phyloP scores from a whole-genome alignment of 2,888 invertebrate species.

The Tolmerus cingulatus region DNA sequence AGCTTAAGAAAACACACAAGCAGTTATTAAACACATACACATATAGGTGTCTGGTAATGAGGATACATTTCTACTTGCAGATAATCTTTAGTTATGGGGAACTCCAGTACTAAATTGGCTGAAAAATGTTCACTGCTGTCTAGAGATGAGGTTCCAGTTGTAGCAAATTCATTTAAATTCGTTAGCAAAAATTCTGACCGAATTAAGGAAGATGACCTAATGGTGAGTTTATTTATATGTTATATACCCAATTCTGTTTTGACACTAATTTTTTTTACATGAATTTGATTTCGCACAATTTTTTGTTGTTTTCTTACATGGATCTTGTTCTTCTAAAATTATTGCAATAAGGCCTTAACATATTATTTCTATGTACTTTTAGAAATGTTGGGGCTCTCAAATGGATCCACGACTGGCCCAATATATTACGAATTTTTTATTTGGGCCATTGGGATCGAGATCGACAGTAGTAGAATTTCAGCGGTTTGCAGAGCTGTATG shows the following conservation, averaged over 20 bases:
- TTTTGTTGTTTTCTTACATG: too few relatives aligned
- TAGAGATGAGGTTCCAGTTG: conserved; percentile 71
- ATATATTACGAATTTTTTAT: conserved; percentile 74
- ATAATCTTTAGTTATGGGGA: conserved; percentile 63
- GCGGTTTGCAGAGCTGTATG: conserved; percentile 74
- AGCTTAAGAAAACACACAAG: too few relatives aligned
- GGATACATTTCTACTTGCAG: not conserved
- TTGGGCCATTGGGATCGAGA: conserved; percentile 67
- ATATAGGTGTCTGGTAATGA: too few relatives aligned
- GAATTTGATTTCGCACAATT: too few relatives aligned
- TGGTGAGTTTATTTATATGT: conserved; percentile 63
- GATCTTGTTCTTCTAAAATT: too few relatives aligned
- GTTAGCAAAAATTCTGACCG: conserved; percentile 72
- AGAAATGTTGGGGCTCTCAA: conserved; percentile 76
- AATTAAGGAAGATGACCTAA: conserved; percentile 73
- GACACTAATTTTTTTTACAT: too few relatives aligned
- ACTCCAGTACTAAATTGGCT: conserved; percentile 72
- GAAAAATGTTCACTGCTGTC: conserved; percentile 72
- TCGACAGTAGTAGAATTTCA: conserved; percentile 68
- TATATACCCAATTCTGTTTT: too few relatives aligned
- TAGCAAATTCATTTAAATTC: conserved; percentile 70
- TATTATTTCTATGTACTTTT: conserved; percentile 48
- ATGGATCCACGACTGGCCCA: conserved; percentile 74
- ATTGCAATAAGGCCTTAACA: too few relatives aligned
- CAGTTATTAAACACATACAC: too few relatives aligned